Percentiles rank a stretch among this genome's conserved stretches.
These are phyloP conservation scores for Dascyllus trimaculatus DNA, from an alignment of 2,113 vertebrate genomes.

Conservation along the genomic window DNA sequence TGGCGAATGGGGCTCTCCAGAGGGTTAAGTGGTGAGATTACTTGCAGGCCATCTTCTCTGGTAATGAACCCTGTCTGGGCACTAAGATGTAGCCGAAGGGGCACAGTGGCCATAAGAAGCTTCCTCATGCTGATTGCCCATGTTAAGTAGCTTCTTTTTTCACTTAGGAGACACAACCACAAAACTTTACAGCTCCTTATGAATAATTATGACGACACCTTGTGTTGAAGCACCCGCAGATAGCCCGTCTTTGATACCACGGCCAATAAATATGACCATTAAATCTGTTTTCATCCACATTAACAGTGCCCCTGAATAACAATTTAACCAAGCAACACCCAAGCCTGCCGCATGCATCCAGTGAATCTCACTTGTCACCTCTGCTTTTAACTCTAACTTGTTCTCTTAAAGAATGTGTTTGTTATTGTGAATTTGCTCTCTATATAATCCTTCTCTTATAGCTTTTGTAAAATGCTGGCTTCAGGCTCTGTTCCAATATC, in stretches of 20 bases:
- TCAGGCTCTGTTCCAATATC: slow-evolving; percentile 44
- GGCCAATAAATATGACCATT: slow-evolving; percentile 57
- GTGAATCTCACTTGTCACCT: slow-evolving; percentile 28
- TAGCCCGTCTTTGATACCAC: slow-evolving; percentile 37
- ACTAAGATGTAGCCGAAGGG: slow-evolving; percentile 52
- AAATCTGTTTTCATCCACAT: slow-evolving; percentile 57
- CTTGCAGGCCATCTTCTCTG: slow-evolving; percentile 60
- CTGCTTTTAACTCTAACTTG: slow-evolving; percentile 32
- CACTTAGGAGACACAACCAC: slow-evolving; percentile 41
- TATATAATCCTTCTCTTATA: slow-evolving; percentile 18
- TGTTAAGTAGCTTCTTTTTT: slow-evolving; percentile 42
- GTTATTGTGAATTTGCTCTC: slow-evolving; percentile 27
- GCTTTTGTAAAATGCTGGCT: slow-evolving; percentile 40
- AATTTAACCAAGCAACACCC: slow-evolving; percentile 43
- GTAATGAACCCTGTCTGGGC: slow-evolving; percentile 70
- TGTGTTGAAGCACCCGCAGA: slow-evolving; percentile 47
- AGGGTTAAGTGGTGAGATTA: slow-evolving; percentile 67
- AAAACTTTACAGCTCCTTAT: slow-evolving; percentile 67
- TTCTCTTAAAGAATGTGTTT: slow-evolving; percentile 32
- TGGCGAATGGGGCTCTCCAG: slow-evolving; percentile 43
- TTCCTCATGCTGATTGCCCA: slow-evolving; percentile 23
- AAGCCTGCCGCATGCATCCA: background rate
- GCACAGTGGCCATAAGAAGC: slow-evolving; percentile 15
- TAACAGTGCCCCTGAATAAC: slow-evolving; percentile 52
- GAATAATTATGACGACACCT: slow-evolving; percentile 61